A percentile compares a stretch with the other conserved stretches of the same genome.
Evolutionary conservation across 2,113 vertebrate genomes (phyloP).

Genomic region (Ciconia boyciana): DNA sequence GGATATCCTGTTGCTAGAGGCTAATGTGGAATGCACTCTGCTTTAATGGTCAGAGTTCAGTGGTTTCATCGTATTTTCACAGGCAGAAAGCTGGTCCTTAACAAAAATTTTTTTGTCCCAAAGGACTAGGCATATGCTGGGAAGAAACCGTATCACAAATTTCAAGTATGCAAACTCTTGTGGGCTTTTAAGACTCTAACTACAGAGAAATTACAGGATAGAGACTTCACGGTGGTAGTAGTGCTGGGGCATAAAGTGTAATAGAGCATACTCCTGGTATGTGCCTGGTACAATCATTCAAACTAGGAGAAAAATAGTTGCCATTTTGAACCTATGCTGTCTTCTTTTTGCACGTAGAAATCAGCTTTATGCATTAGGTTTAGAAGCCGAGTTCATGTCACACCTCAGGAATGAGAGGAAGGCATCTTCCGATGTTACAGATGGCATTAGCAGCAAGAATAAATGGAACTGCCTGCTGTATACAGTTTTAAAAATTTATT

Average conservation of each 20-base stretch:
- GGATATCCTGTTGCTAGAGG: not conserved
- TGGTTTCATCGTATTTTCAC: conserved; percentile 11
- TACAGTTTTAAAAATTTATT: not conserved
- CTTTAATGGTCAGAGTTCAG: conserved; percentile 22
- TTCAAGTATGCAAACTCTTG: not conserved
- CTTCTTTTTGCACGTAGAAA: not conserved
- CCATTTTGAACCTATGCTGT: not conserved
- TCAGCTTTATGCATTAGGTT: not conserved
- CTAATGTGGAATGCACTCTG: not conserved
- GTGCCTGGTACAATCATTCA: not conserved
- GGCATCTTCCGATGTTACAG: not conserved
- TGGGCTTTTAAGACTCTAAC: not conserved
- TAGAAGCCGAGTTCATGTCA: not conserved
- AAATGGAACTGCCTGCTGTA: not conserved
- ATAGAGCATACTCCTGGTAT: not conserved
- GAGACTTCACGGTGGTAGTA: not conserved
- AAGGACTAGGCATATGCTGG: not conserved
- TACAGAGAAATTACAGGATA: not conserved
- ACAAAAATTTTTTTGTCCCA: not conserved
- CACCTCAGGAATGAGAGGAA: not conserved
- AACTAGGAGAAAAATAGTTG: not conserved
- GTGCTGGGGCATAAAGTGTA: not conserved
- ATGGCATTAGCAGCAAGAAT: not conserved
- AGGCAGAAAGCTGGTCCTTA: conserved; percentile 2
- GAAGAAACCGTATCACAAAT: conserved; percentile 3